Base-by-base conservation (phyloP, 2,888 invertebrate species). In the Zeuzera pyrina region DNA sequence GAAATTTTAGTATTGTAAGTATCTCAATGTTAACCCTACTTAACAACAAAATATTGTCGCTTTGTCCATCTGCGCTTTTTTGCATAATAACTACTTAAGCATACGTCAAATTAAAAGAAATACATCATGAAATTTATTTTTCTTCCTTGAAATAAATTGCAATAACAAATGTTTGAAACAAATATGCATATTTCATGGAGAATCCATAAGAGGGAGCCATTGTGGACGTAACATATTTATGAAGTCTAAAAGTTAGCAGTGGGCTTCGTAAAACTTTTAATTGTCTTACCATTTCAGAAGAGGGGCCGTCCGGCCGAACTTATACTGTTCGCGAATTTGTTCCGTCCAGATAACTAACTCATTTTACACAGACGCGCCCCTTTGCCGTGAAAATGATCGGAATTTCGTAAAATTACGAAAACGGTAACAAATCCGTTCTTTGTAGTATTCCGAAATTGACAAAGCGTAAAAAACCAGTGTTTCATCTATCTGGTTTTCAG, bases 271-370 rank as follows among this genome's bases (percentile, higher is more conserved):
- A 34, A 53, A 62, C 58, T 59, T 65, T 57, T 63, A 64, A 64
- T 64, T 63, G 57, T 64, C 59, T 57, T 50, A 60, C 45, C 49
- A 57, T 62, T 63, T 56, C 49, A 52, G 49, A 57, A 57, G 47
- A 55, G 49, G 42, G 42, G 42, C 47, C 41, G 33, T 50, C 47
- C 46, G 49, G 58, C 48, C 36, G 22, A 26, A 26, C 28, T 21
- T 13, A 39, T 34, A 29, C 32, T 24, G 29, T 35, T 43, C 42
- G 42, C 46, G 44, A 52, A 45, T 47, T 45, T 43, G 36, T 36
- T 36, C 34, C 30, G 26, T 12, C 29, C 32, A 31, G 33, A 35
- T 38, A 33, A 31, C 35, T 38, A 31, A 36, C 39, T 39, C 21
- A 34, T 34, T 39, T 35, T 30, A 30, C 27, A 15, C 24, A 36